A percentile compares a stretch with the other conserved stretches of the same genome.
Conservation (phyloP, 2,888 invertebrate genomes). For the Uloborus plumipes region DNA sequence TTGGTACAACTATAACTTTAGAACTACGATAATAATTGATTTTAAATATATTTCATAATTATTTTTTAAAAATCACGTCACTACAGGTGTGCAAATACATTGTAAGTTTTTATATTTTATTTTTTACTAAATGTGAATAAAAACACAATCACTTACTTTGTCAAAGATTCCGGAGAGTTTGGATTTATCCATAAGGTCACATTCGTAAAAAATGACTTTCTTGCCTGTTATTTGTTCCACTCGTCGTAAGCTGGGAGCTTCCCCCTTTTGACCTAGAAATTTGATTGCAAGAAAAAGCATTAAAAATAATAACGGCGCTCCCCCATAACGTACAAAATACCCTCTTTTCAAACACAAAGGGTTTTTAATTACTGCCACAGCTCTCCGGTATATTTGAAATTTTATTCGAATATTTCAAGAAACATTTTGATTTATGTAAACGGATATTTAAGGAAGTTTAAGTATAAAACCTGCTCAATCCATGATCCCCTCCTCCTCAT, state of each 20-base stretch:
- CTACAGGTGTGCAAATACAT: too few relatives aligned
- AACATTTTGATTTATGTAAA: too few relatives aligned
- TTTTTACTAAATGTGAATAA: neutral
- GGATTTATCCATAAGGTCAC: constrained; percentile 84
- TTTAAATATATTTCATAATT: too few relatives aligned
- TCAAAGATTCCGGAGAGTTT: constrained; percentile 84
- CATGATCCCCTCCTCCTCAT: too few relatives aligned
- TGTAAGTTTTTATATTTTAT: too few relatives aligned
- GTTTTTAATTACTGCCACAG: neutral
- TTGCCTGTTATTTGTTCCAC: constrained; percentile 90
- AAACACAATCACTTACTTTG: constrained; percentile 76
- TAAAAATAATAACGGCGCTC: neutral
- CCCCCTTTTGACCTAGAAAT: constrained; percentile 75
- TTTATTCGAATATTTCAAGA: too few relatives aligned
- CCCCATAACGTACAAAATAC: neutral
- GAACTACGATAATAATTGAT: too few relatives aligned
- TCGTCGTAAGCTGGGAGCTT: constrained; percentile 80
- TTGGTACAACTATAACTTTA: too few relatives aligned
- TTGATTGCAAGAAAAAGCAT: neutral
- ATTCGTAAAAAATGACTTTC: constrained; percentile 82
- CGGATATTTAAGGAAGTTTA: too few relatives aligned
- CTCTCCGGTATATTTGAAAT: neutral
- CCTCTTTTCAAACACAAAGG: neutral
- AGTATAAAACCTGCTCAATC: too few relatives aligned
- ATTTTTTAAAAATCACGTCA: too few relatives aligned